Evolutionary conservation across 2,888 invertebrate genomes (phyloP), one percentile per base, ranked within the genome.

Genomic region (Plagodis dolabraria): DNA sequence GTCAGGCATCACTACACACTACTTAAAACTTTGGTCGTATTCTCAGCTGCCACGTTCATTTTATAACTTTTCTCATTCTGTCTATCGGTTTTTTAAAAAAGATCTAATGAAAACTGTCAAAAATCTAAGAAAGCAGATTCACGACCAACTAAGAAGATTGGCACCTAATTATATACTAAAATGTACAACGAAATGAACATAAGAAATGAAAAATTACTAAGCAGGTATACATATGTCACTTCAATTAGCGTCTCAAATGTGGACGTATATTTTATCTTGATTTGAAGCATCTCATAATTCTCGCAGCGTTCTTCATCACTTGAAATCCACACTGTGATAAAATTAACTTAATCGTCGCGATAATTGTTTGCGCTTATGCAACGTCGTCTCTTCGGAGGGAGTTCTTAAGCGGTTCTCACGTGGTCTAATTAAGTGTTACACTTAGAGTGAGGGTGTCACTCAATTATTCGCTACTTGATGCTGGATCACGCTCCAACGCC

Each of bases 391-490:
- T 55, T 60, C 59, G 50, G 70, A 65, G 56, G 79, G 81, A 69
- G 73, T 75, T 71, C 75, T 78, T 80, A 87, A 84, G 81, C 77
- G 79, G 79, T 80, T 83, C 85, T 87, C 88, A 84, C 85, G 85
- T 87, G 85, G 83, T 83, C 85, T 89, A 88, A 89, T 90, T 89
- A 90, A 88, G 87, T 80, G 84, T 77, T 79, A 85, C 83, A 84
- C 87, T 87, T 84, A 83, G 80, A 75, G 79, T 62, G 79, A 75
- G 85, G 83, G 80, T 72, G 78, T 78, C 80, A 80, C 88, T 89
- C 83, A 87, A 91, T 91, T 92, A 91, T 88, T 85, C 82, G 85
- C 81, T 83, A 86, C 84, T 80, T 72, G 88, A 90, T 90, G 90
- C 90, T 83, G 76, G 87, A 86, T 88, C 91, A 90, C 87, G 89